Base-by-base conservation (phyloP, 2,113 vertebrate genomes). In the Zosterops japonicus region DNA sequence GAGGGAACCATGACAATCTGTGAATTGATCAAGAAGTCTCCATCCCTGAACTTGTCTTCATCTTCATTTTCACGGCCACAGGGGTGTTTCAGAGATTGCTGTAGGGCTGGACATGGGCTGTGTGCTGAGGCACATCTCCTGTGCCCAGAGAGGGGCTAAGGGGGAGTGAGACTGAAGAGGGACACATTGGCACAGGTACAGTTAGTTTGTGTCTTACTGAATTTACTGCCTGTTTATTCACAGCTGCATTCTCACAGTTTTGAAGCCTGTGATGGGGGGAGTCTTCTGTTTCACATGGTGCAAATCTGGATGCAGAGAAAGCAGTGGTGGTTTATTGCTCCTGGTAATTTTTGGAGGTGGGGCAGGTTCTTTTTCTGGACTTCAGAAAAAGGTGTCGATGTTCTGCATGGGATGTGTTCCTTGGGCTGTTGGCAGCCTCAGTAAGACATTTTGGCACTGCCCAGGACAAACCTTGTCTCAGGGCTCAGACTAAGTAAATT, bases 401-500 rank as follows among this genome's bases (percentile, higher is more conserved):
- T 76, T 89, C 49, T 55, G 44, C 53, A 4, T 18, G 35, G 12
- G 5, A 2, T 80, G 44, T 46, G 25, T 50, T 39, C 13, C 5
- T 2, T 0, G 0, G 39, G 33, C 68, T 53, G 14, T 6, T 4
- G 29, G 36, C n/a, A 76, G 7, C 19, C 31, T 74, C n/a, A 31
- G 2, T 33, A 8, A 28, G 78, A 50, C 14, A 29, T 80, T 49
- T 4, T 41, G 23, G 12, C 25, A 36, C 25, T 70, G 55, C 16
- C 41, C 11, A 31, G 15, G 29, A 36, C 20, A 77, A 60, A 60
- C 12, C 42, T 78, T 0, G 0, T 7, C 22, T 75, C n/a, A 41
- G 60, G 29, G 55, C 29, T 49, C 46, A 74, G 33, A 9, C 28
- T 93, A 52, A 22, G 7, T 64, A 64, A 82, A 50, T 74, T 55